Base-by-base conservation (phyloP, 2,888 invertebrate genomes). In the Plusia festucae region DNA sequence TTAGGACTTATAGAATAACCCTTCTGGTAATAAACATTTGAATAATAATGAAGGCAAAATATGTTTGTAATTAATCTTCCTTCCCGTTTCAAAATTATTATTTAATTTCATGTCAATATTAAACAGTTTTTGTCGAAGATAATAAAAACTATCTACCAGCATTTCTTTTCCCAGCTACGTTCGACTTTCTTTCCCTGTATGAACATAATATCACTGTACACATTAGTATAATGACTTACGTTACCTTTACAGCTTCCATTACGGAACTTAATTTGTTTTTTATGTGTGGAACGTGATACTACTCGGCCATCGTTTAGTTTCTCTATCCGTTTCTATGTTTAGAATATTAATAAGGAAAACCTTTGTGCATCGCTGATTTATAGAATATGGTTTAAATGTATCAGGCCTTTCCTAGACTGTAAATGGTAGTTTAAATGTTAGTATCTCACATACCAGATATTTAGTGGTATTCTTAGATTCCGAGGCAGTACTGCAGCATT, bases 331-430 rank as follows among this genome's bases (percentile, higher is more conserved):
- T 22, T 5, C 7, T 15, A 52, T 1, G 11, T 20, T 27, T 20
- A 32, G 73, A 73, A 73, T 77, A 56, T 18, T 46, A 73, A 73
- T 13, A 16, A 72, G 22, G 18, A 15, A 9, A 0, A 30, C 0
- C 1, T 60, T 49, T 44, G 64, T 75, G 56, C 65, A 7, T 24
- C 46, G 18, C 34, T 7, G 53, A 20, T 51, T n/a, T 5, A 54
- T 51, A 57, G 76, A 72, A 71, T 54, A 65, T 51, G 59, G 76
- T 64, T 75, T 60, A 70, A 54, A 51, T 76, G 66, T 71, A 72
- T 60, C 72, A 40, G 40, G 40, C 13, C 0, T 40, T n/a, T n/a
- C n/a, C n/a, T 40, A 40, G 40, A 40, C 40, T 40, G n/a, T 4
- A 6, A 40, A 40, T 40, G 40, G n/a, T 15, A n/a, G 40, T 40